Percentiles rank a stretch among this genome's conserved stretches.
These are phyloP conservation scores for Nothoprocta perdicaria DNA, from an alignment of 2,113 vertebrate genomes.

Conservation along the genomic window DNA sequence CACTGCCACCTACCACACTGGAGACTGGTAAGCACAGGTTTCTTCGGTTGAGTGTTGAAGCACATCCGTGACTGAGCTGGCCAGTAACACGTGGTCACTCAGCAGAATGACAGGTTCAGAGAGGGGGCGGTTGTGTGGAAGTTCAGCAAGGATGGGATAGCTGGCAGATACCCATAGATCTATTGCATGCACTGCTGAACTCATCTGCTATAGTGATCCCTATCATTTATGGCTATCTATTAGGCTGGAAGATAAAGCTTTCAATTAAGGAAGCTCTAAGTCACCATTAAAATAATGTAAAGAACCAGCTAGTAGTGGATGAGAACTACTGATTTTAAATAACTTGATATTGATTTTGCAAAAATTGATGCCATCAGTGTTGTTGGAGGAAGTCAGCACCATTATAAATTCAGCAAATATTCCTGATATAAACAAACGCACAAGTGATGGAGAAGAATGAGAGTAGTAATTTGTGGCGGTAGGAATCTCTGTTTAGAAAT, in stretches of 20 bases:
- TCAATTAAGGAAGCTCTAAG: conserved; percentile 27
- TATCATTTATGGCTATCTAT: background rate
- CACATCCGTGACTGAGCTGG: background rate
- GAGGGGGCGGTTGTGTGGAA: background rate
- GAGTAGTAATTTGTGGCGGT: conserved; percentile 5
- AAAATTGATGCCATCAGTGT: conserved; percentile 20
- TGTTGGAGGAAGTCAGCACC: conserved; percentile 37
- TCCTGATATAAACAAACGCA: conserved; percentile 45
- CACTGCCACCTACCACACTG: accelerated
- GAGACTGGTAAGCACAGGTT: background rate
- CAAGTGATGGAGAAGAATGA: conserved; percentile 1
- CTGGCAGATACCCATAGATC: background rate
- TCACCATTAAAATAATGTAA: conserved; percentile 27
- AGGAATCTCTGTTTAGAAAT: conserved; percentile 30
- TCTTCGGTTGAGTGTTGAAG: background rate
- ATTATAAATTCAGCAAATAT: conserved; percentile 34
- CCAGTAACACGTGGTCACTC: background rate
- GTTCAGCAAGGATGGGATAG: background rate
- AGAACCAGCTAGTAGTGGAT: background rate
- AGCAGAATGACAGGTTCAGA: background rate
- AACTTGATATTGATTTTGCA: conserved; percentile 56
- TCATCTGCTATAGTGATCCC: background rate
- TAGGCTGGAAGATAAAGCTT: conserved; percentile 5
- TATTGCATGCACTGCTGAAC: background rate
- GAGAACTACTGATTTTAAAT: conserved; percentile 28